phyloP scores from a whole-genome alignment of 2,113 vertebrate genomes.

The Chlamydotis undulata region DNA sequence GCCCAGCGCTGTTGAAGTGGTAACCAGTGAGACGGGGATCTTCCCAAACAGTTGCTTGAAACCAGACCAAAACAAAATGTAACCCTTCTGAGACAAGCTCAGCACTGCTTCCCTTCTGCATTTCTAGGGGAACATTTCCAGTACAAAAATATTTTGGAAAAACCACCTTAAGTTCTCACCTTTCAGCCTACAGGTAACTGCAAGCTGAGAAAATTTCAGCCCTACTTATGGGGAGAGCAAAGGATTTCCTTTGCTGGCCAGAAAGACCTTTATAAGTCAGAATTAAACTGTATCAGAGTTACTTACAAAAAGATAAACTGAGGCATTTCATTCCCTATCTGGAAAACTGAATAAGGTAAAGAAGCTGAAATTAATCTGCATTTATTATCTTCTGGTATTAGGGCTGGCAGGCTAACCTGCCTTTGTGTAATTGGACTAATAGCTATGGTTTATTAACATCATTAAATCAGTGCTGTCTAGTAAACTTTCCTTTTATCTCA shows the following conservation, averaged over 20 bases:
- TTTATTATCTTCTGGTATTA: constrained; percentile 30
- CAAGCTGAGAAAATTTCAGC: neutral
- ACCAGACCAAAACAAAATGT: neutral
- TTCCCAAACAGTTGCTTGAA: neutral
- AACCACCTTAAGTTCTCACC: neutral
- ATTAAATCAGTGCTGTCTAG: constrained; percentile 16
- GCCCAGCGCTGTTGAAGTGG: neutral
- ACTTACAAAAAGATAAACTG: constrained; percentile 16
- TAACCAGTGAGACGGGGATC: neutral
- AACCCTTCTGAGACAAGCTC: neutral
- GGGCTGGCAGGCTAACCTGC: neutral
- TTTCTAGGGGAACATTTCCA: neutral
- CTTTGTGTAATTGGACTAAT: constrained; percentile 53
- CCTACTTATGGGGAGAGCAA: neutral
- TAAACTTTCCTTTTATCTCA: constrained; percentile 49
- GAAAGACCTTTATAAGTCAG: neutral
- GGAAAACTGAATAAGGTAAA: neutral
- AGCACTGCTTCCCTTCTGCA: neutral
- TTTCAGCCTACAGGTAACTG: neutral
- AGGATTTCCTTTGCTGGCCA: neutral
- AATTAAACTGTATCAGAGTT: neutral
- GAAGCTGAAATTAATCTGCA: constrained; percentile 17
- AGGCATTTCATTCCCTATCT: constrained; percentile 11
- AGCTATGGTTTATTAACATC: constrained; percentile 27
- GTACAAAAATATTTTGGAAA: neutral